A percentile compares a stretch with the other conserved stretches of the same genome.
These are phyloP conservation scores for Ceyx margarethae DNA, from an alignment of 2,113 vertebrate species.

Conservation along the genomic window DNA sequence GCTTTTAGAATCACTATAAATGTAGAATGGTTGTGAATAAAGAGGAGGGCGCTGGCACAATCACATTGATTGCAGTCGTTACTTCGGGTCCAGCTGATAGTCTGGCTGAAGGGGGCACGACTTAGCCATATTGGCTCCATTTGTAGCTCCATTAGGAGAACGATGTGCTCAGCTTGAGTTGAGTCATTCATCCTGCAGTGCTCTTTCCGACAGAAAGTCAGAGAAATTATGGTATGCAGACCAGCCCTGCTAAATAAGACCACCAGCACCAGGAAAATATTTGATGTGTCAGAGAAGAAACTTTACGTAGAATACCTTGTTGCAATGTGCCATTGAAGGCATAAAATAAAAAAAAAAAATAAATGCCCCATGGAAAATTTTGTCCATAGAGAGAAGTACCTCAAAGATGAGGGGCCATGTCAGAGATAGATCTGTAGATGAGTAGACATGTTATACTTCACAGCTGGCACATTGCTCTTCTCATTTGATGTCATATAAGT, in stretches of 20 bases:
- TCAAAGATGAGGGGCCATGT: neutral
- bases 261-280: neutral
- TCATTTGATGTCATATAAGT: neutral
- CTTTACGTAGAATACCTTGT: neutral
- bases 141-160: no score
- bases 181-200: no score
- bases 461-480: neutral
- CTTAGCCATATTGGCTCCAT: no score
- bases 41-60: no score
- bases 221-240: neutral
- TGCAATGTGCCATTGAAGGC: neutral
- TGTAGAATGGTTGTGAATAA: no score
- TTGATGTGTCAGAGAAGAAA: neutral
- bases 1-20: no score
- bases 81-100: no score
- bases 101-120: no score
- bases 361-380: neutral
- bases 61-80: no score
- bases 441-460: neutral
- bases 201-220: neutral
- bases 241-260: neutral
- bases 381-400: neutral
- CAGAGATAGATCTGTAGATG: neutral
- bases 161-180: no score
- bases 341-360: neutral